Base-by-base conservation (phyloP, 1,140 invertebrate genomes). In the Drepana arcuata region DNA sequence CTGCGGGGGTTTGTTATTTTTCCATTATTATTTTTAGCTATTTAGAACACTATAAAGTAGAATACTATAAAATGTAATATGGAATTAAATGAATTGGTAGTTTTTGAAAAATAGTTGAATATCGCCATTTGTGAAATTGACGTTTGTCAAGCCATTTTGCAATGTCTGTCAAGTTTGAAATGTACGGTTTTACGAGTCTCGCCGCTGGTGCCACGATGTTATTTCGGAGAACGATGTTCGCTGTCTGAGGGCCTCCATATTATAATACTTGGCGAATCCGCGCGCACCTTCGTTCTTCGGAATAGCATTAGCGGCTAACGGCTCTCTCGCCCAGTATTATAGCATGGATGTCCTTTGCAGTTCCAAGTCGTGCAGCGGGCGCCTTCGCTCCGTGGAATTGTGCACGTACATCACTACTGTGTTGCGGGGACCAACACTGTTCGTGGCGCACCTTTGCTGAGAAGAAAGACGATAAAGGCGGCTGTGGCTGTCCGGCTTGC, bases 311-410 rank as follows among this genome's bases (percentile, higher is more conserved):
- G 40, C 53, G 53, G 54, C 56, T 41, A 35, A 34, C 25, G 46
- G 41, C 38, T 31, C 34, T 13, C 34, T 44, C 16, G 44, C 43
- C 59, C 49, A 69, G 72, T 77, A 71, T 77, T 72, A 69, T 63
- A 72, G 48, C 45, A 49, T 63, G 70, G 66, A 55, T 64, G 61
- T 80, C 63, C 62, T 66, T 77, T 79, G 41, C 74, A 79, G 73
- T 48, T n/a, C n/a, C n/a, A n/a, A n/a, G 45, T 43, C 50, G 21
- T 30, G 21, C 18, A 28, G 15, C 34, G 41, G n/a, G 31, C 21
- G 36, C 31, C 13, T 7, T 18, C 10, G 7, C 30, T 49, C 29
- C 27, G 38, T 16, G n/a, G 16, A 38, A 6, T 26, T 31, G 9
- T 27, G 11, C 37, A 26, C 24, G 18, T 21, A 4, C 18, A 9